Conservation (phyloP, 2,888 invertebrate genomes). For the Papilio elwesi region DNA sequence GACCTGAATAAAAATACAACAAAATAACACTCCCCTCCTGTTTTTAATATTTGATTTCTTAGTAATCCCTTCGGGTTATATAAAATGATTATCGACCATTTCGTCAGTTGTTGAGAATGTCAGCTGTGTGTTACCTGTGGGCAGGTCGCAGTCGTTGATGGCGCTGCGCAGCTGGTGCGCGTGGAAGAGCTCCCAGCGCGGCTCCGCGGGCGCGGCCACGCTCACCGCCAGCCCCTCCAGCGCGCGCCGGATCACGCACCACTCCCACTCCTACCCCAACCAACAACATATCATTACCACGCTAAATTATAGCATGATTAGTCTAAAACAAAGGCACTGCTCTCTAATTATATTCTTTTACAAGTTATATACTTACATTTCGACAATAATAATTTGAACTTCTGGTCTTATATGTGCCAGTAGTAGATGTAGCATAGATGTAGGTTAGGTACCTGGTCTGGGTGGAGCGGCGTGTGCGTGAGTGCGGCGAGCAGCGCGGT, state of each 20-base stretch:
- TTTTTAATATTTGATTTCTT: too few species aligned
- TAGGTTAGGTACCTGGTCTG: constrained; percentile 51
- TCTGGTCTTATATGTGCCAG: too few species aligned
- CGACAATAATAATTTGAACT: too few species aligned
- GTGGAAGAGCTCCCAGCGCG: constrained; percentile 79
- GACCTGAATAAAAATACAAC: constrained; percentile 49
- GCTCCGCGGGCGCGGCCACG: constrained; percentile 63
- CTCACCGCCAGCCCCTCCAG: constrained; percentile 66
- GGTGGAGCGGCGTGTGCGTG: constrained; percentile 55
- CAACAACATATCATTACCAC: too few species aligned
- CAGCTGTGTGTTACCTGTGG: constrained; percentile 57
- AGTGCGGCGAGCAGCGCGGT: constrained; percentile 88
- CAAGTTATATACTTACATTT: too few species aligned
- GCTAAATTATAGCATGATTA: too few species aligned
- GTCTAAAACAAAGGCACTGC: too few species aligned
- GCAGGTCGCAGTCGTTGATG: constrained; percentile 70
- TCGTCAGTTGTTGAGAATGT: too few species aligned
- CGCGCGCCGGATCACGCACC: constrained; percentile 72
- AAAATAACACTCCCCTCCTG: not conserved
- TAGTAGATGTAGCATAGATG: too few species aligned
- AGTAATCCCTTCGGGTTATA: too few species aligned
- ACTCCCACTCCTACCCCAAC: constrained; percentile 68
- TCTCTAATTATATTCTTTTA: too few species aligned
- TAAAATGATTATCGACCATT: too few species aligned
- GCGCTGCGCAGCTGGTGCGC: constrained; percentile 70